A percentile compares a stretch with the other conserved stretches of the same genome.
Conservation (phyloP, 2,797 vertebrate genomes). For the Staurois parvus region DNA sequence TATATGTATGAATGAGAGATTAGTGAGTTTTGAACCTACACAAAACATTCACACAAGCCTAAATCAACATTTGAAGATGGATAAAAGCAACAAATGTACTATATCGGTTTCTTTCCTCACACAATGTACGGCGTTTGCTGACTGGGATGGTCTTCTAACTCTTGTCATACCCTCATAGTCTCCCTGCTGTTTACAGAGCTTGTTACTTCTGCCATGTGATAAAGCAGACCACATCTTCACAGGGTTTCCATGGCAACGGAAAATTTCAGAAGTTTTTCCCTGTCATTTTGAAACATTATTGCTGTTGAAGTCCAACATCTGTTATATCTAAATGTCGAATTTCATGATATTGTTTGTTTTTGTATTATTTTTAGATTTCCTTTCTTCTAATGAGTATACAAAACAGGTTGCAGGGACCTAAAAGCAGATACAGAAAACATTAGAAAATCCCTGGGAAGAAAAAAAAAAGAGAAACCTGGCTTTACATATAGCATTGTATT, state of each 20-base stretch:
- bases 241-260: conserved; percentile 52
- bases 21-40: not conserved
- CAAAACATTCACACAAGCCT: not conserved
- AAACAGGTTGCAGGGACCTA: conserved; percentile 23
- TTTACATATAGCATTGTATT: not conserved
- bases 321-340: conserved; percentile 53
- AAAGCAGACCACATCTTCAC: conserved; percentile 48
- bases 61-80: not conserved
- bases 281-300: conserved; percentile 63
- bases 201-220: conserved; percentile 59
- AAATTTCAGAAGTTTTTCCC: conserved; percentile 52
- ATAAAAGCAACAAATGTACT: conserved; percentile 7
- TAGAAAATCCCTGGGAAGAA: conserved; percentile 1
- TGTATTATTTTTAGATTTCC: conserved; percentile 50
- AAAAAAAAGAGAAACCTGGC: conserved; percentile 1
- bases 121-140: not conserved
- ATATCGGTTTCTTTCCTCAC: not conserved
- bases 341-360: conserved; percentile 55
- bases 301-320: conserved; percentile 59
- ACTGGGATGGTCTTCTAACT: conserved; percentile 35
- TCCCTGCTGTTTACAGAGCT: conserved; percentile 52
- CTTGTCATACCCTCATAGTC: conserved; percentile 34
- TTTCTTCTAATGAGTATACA: conserved; percentile 32
- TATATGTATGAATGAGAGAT: not conserved
- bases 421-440: conserved; percentile 8